These are phyloP conservation scores for Aegotheles bennettii DNA, from an alignment of 2,113 vertebrate species.

Conservation along the genomic window DNA sequence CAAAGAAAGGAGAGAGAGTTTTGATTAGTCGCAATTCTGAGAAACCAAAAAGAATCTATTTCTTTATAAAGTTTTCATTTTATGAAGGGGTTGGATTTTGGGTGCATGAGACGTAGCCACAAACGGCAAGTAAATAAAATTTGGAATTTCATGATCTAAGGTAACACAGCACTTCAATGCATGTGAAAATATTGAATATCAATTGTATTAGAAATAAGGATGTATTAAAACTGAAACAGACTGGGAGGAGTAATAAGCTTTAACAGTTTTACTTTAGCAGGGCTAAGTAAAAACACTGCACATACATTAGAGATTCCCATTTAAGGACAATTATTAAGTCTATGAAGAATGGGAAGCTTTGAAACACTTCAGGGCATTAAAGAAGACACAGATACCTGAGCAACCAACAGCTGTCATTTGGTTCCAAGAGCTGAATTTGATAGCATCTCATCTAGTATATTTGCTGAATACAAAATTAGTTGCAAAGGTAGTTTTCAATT, in stretches of 20 bases:
- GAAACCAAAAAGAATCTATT: neutral
- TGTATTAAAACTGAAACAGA: neutral
- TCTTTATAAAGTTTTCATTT: neutral
- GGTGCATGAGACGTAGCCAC: neutral
- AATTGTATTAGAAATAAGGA: neutral
- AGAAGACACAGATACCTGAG: neutral
- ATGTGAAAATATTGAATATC: neutral
- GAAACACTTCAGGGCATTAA: neutral
- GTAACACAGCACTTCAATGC: neutral
- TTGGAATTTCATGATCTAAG: neutral
- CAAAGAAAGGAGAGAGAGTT: neutral
- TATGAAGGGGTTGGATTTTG: neutral
- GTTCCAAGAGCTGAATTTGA: neutral
- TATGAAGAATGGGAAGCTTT: neutral
- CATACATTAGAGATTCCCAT: neutral
- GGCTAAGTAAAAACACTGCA: neutral
- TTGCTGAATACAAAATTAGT: neutral
- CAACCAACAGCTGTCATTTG: neutral
- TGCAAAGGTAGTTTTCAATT: neutral
- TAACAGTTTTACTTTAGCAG: conserved; percentile 3
- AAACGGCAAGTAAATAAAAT: neutral
- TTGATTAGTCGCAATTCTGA: neutral
- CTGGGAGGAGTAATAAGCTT: neutral
- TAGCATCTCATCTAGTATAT: neutral
- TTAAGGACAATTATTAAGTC: neutral